Evolutionary conservation across 2,888 invertebrate genomes (phyloP), one percentile per base, ranked within the genome.

Genomic region (Brenthis ino): DNA sequence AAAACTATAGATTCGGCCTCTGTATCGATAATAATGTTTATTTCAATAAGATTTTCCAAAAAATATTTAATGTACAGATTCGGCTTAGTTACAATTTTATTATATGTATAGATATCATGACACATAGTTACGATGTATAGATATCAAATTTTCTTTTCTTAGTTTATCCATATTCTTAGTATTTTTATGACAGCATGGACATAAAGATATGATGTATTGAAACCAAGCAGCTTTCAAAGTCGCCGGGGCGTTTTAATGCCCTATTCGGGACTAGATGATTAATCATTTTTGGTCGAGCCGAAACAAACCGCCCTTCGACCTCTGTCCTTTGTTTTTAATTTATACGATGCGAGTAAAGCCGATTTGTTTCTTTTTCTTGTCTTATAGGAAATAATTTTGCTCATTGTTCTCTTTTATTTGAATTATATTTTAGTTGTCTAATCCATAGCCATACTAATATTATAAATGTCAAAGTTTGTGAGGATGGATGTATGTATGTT

Each of bases 241-340:
- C 76, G 77, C 71, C 74, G 77, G 74, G 74, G 71, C 79, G 78
- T 80, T 80, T 79, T 79, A 79, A 80, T 77, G 79, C 73, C 76
- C 69, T 74, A 71, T 77, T 69, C 67, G 67, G 66, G 37, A 57
- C 61, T 67, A 14, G 33, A 58, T 72, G 70, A 74, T 72, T 74
- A 69, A 74, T 75, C 68, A 69, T 72, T 70, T 71, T 54, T 43
- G 70, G 66, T 64, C 66, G 43, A 64, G 60, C 64, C 60, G 54
- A 56, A 70, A 65, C 66, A 57, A 57, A 66, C 68, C 63, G 61
- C 63, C 58, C 66, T 37, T 16, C 64, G 64, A 71, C 72, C 72
- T 63, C 57, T 68, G 51, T 64, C 69, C 67, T 75, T 73, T 76
- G 75, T 82, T 79, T 72, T 73, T 78, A 72, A 68, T 70, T 53